These are phyloP conservation scores for Ciona savignyi DNA, from an alignment of 23 tunicate genomes.

Conservation along the genomic window DNA sequence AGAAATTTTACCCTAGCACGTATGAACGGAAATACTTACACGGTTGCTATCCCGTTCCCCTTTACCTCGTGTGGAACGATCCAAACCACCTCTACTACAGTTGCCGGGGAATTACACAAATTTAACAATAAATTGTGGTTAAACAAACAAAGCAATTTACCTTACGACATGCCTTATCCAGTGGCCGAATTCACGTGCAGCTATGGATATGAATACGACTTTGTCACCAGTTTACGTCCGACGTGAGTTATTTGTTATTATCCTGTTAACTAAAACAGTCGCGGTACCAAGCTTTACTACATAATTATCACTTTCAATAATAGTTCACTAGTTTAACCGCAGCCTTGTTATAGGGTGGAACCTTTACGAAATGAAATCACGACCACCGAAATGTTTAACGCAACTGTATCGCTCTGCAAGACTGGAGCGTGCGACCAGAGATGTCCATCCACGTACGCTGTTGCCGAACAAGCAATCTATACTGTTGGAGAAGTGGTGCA, in stretches of 20 bases:
- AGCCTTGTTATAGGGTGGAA: background rate
- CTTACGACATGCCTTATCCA: background rate
- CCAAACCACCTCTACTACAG: background rate
- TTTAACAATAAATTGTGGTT: background rate
- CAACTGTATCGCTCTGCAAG: background rate
- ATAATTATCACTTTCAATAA: too few species aligned
- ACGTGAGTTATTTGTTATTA: background rate
- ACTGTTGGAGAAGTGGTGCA: background rate
- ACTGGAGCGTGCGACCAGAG: background rate
- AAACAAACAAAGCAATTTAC: background rate
- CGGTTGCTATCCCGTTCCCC: background rate
- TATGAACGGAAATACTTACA: background rate
- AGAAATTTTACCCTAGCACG: too few species aligned
- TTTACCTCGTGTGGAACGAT: background rate
- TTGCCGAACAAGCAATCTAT: background rate
- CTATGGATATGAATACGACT: background rate
- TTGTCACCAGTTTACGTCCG: background rate
- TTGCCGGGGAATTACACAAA: background rate
- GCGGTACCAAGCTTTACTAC: background rate
- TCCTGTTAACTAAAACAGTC: background rate
- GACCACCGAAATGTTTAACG: background rate
- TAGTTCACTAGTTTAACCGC: too few species aligned
- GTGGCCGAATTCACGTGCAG: background rate
- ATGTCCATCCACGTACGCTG: background rate
- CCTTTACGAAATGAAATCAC: background rate